Percentiles rank a stretch among this genome's conserved stretches.
Evolutionary conservation across 1,140 invertebrate species (phyloP).

Genomic region (Sitobion miscanthi): DNA sequence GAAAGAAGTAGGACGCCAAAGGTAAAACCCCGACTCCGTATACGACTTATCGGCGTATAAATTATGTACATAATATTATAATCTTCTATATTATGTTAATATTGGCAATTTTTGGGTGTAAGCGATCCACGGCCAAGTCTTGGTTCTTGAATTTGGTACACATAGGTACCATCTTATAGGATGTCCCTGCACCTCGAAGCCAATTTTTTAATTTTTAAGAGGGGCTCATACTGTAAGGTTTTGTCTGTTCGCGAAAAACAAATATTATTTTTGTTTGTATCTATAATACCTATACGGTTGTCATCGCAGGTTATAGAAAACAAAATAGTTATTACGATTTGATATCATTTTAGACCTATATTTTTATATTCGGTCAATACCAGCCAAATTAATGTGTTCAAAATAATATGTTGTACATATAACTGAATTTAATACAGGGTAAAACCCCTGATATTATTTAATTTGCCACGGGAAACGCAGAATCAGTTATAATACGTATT

Average conservation of each 20-base stretch:
- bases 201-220: neutral
- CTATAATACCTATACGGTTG: too few relatives aligned
- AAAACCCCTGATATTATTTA: too few relatives aligned
- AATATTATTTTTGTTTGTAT: neutral
- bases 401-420: neutral
- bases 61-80: neutral
- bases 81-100: neutral
- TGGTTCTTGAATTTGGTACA: too few relatives aligned
- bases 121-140: too few relatives aligned
- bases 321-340: neutral
- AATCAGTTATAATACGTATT: neutral
- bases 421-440: neutral
- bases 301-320: neutral
- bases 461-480: too few relatives aligned
- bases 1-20: constrained; percentile 53
- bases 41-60: neutral
- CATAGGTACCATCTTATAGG: neutral
- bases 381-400: neutral
- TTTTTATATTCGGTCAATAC: neutral
- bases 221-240: too few relatives aligned
- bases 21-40: neutral
- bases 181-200: neutral
- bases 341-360: neutral
- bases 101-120: neutral
- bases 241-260: neutral